A percentile compares a stretch with the other conserved stretches of the same genome.
Evolutionary conservation across 1,140 invertebrate species (phyloP).

Genomic region (Amyelois transitella): DNA sequence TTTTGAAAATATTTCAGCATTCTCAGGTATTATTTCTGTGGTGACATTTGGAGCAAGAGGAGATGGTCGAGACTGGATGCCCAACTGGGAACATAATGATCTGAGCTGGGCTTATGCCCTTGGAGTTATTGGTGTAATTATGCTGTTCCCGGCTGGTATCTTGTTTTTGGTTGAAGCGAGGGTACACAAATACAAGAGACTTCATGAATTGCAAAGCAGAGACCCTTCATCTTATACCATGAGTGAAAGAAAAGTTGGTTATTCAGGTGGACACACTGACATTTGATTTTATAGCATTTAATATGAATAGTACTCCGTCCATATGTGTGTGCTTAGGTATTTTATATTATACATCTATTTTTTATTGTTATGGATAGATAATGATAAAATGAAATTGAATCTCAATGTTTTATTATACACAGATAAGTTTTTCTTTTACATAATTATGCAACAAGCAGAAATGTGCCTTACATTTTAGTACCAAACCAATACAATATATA

Average conservation of each 20-base stretch:
- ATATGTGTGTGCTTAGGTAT: not conserved
- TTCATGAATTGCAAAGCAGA: conserved; percentile 79
- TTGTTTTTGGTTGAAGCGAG: conserved; percentile 89
- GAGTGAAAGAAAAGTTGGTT: conserved; percentile 71
- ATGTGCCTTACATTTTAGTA: too few relatives aligned
- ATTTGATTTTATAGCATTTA: conserved; percentile 53
- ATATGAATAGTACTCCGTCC: not conserved
- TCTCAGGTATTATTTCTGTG: conserved; percentile 81
- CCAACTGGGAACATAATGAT: conserved; percentile 95
- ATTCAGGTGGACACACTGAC: conserved; percentile 73
- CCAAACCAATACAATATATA: too few relatives aligned
- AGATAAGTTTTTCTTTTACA: too few relatives aligned
- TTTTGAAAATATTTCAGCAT: conserved; percentile 71
- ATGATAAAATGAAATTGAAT: too few relatives aligned
- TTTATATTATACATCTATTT: not conserved
- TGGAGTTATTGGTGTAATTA: conserved; percentile 84
- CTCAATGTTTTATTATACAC: too few relatives aligned
- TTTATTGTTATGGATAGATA: not conserved
- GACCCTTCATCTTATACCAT: conserved; percentile 77
- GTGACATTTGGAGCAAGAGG: conserved; percentile 89
- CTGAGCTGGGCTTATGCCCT: conserved; percentile 96
- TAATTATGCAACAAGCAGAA: too few relatives aligned
- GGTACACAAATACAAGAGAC: conserved; percentile 80
- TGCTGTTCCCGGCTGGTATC: conserved; percentile 82
- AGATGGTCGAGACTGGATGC: conserved; percentile 96